Evolutionary conservation across 2,797 vertebrate genomes (phyloP), one percentile per base, ranked within the genome.

Genomic region (Hoplostethus atlanticus): DNA sequence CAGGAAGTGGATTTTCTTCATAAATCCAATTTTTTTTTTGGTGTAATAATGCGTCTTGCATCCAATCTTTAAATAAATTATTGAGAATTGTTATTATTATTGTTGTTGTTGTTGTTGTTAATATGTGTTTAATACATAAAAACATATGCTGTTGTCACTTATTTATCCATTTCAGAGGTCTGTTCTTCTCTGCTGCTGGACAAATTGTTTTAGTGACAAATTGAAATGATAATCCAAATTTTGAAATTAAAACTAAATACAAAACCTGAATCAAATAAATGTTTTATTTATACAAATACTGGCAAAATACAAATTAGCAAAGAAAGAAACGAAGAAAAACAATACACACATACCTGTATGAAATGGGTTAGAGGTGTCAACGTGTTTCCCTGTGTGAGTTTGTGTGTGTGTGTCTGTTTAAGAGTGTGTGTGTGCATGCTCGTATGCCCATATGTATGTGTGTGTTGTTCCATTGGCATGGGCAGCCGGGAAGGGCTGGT

Each of bases 401-500:
- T 12, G 28, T 31, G 11, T 12, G 13, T 47, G 21, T 21, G 21
- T 21, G 21, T 21, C 21, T 21, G 21, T 21, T 21, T 21, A 21
- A 21, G 21, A 21, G 21, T 21, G 21, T 21, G 21, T 21, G 73
- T 68, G 75, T 50, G 68, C 58, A 48, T 66, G 59, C 68, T 62
- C 72, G 48, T 47, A 1, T 62, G 64, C 63, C 65, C 77, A 61
- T 86, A 77, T 83, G 80, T 52, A 48, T 40, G 6, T 75, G 86
- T 79, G 83, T 80, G 80, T 77, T 81, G 90, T 86, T 85, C 84
- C 92, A 91, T 94, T 95, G 95, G 94, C 95, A 91, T 82, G 92
- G 87, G 86, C 92, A 88, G 91, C 94, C 91, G 93, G 93, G 94
- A 94, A 95, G 96, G 93, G 93, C 84, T 94, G 97, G 96, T 96